Evolutionary conservation across 1,140 invertebrate genomes (phyloP).

Genomic region (Sminthurides bifidus): DNA sequence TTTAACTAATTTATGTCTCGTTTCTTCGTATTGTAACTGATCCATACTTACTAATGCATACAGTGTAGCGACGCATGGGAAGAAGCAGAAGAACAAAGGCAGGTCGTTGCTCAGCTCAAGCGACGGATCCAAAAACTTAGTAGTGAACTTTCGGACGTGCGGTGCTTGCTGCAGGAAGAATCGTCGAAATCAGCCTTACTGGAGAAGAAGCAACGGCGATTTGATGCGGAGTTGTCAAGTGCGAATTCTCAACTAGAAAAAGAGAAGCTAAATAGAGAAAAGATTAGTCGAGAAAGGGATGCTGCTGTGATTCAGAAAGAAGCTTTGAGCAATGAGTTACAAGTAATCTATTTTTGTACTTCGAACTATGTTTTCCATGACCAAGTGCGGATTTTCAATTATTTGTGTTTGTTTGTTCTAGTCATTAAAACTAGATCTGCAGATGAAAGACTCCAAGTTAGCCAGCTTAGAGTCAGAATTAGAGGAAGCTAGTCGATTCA

Average conservation of each 20-base stretch:
- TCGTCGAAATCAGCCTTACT: conserved; percentile 76
- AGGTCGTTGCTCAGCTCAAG: conserved; percentile 78
- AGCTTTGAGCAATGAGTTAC: not conserved
- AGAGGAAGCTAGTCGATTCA: conserved; percentile 67
- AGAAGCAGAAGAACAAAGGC: conserved; percentile 49
- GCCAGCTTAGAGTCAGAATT: conserved; percentile 63
- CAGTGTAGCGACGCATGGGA: not conserved
- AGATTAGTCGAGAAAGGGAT: conserved; percentile 39
- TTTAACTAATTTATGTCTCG: conserved; percentile 37
- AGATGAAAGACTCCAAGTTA: conserved; percentile 73
- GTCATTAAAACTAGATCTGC: conserved; percentile 72
- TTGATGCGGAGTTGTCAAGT: conserved; percentile 28
- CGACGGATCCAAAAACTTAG: conserved; percentile 79
- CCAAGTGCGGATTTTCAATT: not conserved
- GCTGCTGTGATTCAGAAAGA: not conserved
- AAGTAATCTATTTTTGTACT: conserved; percentile 8
- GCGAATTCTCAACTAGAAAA: conserved; percentile 35
- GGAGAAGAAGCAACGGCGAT: conserved; percentile 78
- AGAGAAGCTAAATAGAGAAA: conserved; percentile 40
- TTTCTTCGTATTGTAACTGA: not conserved
- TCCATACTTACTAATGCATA: not conserved
- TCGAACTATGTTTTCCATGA: not conserved
- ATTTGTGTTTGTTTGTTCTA: conserved; percentile 36
- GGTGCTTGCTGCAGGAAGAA: conserved; percentile 83
- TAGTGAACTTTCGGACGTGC: conserved; percentile 81